Evolutionary conservation across 2,888 invertebrate genomes (phyloP), one percentile per base, ranked within the genome.

Genomic region (Hofmannophila pseudospretella): DNA sequence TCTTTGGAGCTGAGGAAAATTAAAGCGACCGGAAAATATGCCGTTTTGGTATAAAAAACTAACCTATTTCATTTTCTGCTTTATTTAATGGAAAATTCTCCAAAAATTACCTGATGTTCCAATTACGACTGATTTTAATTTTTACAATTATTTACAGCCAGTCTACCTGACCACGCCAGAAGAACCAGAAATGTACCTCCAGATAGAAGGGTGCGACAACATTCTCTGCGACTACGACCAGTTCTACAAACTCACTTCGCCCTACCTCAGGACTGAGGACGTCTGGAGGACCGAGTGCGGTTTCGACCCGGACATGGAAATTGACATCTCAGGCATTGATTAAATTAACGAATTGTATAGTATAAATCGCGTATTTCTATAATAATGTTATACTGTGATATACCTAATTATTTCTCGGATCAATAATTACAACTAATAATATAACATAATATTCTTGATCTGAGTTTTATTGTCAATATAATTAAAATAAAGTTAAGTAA

Each of bases 21-120:
- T 3, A n/a, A 4, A 2, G 22, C 8, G 3, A 44, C 44, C 1
- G 38, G 40, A 10, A n/a, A 36, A 25, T 44, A 44, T 28, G 35
- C 30, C 9, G 38, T 44, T n/a, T 31, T 44, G 38, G 44, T 42
- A 16, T n/a, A 36, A 59, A 34, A 4, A n/a, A n/a, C n/a, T n/a
- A n/a, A n/a, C n/a, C n/a, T n/a, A n/a, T n/a, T n/a, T n/a, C n/a
- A n/a, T n/a, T n/a, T n/a, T n/a, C n/a, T n/a, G n/a, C n/a, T n/a
- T n/a, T n/a, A n/a, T n/a, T n/a, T n/a, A n/a, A n/a, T n/a, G n/a
- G n/a, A n/a, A n/a, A n/a, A n/a, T n/a, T n/a, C n/a, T n/a, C n/a
- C n/a, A n/a, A n/a, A n/a, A n/a, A n/a, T n/a, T n/a, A n/a, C n/a
- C n/a, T n/a, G n/a, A n/a, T n/a, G n/a, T n/a, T n/a, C n/a, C n/a